Evolutionary conservation across 2,113 vertebrate genomes (phyloP).

Genomic region (Nothocercus nigrocapillus): DNA sequence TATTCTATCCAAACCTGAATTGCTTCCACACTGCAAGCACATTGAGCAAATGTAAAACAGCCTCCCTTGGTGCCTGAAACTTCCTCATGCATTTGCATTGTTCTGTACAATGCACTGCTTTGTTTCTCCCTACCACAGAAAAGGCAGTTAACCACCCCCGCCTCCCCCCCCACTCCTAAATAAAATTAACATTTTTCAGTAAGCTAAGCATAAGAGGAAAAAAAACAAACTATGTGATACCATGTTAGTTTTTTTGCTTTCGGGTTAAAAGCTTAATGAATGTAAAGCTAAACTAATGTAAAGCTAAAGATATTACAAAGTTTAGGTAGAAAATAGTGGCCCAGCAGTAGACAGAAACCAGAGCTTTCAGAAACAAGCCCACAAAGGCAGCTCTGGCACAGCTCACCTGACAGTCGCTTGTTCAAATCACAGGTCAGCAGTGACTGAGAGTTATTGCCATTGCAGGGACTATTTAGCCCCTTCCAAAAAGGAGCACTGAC

Average conservation of each 20-base stretch:
- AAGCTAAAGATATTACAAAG: not conserved
- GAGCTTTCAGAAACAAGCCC: not conserved
- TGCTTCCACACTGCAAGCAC: not conserved
- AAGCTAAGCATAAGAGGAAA: not conserved
- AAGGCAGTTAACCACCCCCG: not conserved
- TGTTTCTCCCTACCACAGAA: not conserved
- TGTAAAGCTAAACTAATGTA: not conserved
- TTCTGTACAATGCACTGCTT: not conserved
- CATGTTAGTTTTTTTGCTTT: not conserved
- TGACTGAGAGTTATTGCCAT: not conserved
- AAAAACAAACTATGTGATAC: rapidly evolving
- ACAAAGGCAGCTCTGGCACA: too few species aligned
- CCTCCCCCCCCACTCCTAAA: not conserved
- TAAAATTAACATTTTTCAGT: not conserved
- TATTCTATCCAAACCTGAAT: not conserved
- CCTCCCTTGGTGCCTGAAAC: not conserved
- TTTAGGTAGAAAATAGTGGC: not conserved
- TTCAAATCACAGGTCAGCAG: not conserved
- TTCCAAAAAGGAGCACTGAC: not conserved
- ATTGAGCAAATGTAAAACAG: not conserved
- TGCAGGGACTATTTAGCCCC: not conserved
- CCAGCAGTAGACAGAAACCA: not conserved
- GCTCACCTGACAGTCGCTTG: not conserved
- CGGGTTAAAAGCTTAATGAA: not conserved
- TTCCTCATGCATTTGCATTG: slow-evolving; percentile 4